Percentiles rank a stretch among this genome's conserved stretches.
Conservation (phyloP, 2,888 invertebrate species). For the Gastrophysa polygoni region DNA sequence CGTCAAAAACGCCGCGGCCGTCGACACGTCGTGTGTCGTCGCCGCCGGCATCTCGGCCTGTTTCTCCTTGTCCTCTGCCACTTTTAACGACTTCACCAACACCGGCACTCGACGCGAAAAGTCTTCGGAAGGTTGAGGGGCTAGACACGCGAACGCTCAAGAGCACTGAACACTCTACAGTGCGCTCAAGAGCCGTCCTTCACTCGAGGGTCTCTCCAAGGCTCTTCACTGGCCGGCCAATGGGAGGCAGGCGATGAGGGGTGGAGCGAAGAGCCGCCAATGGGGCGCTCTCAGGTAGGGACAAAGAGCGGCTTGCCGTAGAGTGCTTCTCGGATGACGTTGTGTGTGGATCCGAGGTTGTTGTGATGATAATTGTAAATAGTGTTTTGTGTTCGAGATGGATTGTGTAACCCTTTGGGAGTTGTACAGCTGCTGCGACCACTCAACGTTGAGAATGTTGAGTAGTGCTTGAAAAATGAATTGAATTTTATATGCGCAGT, state of each 20-base stretch:
- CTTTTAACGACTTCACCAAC: conserved; percentile 40
- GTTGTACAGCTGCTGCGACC: conserved; percentile 19
- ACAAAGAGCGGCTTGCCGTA: conserved; percentile 30
- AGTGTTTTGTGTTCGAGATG: conserved; percentile 20
- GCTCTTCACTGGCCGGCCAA: conserved; percentile 53
- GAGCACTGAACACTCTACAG: conserved; percentile 58
- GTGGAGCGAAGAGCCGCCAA: conserved; percentile 53
- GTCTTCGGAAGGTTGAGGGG: conserved; percentile 44
- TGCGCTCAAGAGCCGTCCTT: conserved; percentile 57
- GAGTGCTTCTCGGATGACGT: conserved; percentile 33
- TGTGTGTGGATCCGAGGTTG: conserved; percentile 30
- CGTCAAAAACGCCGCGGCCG: conserved; percentile 67
- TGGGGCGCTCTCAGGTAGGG: conserved; percentile 26
- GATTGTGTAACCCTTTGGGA: conserved; percentile 24
- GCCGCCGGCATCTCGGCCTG: conserved; percentile 41
- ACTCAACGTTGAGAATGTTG: conserved; percentile 17
- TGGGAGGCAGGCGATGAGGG: conserved; percentile 40
- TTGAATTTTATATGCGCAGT: background rate
- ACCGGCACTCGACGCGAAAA: background rate
- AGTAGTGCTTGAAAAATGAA: conserved; percentile 7
- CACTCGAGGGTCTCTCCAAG: conserved; percentile 56
- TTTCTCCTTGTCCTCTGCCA: conserved; percentile 55
- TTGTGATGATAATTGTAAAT: conserved; percentile 26
- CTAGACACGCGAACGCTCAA: conserved; percentile 57
- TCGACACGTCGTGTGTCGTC: conserved; percentile 42